Base-by-base conservation (phyloP, 1,140 invertebrate species). In the Xylocopa sonorina region DNA sequence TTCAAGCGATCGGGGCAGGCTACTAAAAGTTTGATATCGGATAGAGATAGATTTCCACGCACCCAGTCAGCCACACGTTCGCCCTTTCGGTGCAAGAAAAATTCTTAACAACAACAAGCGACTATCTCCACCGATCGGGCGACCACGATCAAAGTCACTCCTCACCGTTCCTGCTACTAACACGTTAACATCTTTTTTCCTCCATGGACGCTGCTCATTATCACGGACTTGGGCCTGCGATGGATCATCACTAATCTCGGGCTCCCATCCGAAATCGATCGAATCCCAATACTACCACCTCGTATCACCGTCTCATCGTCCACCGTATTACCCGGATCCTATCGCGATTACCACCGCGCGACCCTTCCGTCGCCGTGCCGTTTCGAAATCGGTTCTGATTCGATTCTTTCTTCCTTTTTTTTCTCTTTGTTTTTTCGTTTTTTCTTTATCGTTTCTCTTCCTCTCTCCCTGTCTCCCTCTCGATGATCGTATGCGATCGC, bases 141-240 rank as follows among this genome's bases (percentile, higher is more conserved):
- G 29, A 41, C 58, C n/a, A 46, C n/a, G 41, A 38, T 32, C 62
- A 48, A 62, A 16, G 53, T 66, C 58, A 51, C 43, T 27, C 34
- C 34, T 34, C 60, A 10, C 72, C 50, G 60, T 81, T 78, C 48
- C 24, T 60, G 46, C 71, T 79, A 86, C 66, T 86, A 91, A 90
- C 84, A 81, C 87, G 67, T 73, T 90, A 76, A 83, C 82, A 83
- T 89, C 79, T 91, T 89, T 91, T 90, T 91, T 89, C 78, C 80
- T 87, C 85, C 79, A 88, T 91, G 91, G 91, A 92, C 91, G 91
- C 91, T 91, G 91, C 90, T 88, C 76, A 55, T 85, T 86, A 87
- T 82, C 85, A 86, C 68, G 82, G 86, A 86, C 57, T 55, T 85
- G 57, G 68, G 57, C 77, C 83, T 71, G 85, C 84, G 82, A 89